These are phyloP conservation scores for Drosophila aff. DNA, from an alignment of 1,140 invertebrate species.

Conservation along the genomic window DNA sequence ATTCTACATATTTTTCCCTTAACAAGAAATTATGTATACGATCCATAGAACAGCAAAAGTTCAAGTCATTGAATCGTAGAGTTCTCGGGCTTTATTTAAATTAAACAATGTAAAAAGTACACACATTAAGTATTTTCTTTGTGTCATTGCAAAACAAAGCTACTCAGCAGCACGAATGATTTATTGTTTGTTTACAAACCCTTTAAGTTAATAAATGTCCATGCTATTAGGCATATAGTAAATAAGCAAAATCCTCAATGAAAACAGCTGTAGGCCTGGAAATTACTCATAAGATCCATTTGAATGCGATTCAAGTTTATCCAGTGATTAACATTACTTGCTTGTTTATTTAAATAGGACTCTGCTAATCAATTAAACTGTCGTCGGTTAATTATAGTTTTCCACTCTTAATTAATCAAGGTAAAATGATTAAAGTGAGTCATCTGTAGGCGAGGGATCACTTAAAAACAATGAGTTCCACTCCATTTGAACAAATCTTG, in stretches of 20 bases:
- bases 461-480: neutral
- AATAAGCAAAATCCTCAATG: conserved; percentile 3
- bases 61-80: neutral
- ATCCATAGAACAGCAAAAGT: neutral
- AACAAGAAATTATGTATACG: conserved; percentile 7
- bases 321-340: conserved; percentile 6
- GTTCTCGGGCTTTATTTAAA: conserved; percentile 3
- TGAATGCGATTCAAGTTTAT: conserved; percentile 8
- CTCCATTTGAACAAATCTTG: neutral
- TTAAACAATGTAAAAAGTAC: neutral
- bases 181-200: conserved; percentile 7
- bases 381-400: neutral
- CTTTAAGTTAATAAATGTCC: neutral
- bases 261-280: conserved; percentile 17
- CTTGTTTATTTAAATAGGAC: neutral
- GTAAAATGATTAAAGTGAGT: neutral
- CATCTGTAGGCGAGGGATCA: neutral
- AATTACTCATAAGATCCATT: conserved; percentile 21
- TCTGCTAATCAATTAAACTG: neutral
- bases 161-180: neutral
- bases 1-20: neutral
- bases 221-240: neutral
- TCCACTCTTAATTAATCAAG: neutral
- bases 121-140: conserved; percentile 5
- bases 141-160: neutral